These are phyloP conservation scores for Tachysurus vachellii DNA, from an alignment of 2,113 vertebrate genomes.

Conservation along the genomic window DNA sequence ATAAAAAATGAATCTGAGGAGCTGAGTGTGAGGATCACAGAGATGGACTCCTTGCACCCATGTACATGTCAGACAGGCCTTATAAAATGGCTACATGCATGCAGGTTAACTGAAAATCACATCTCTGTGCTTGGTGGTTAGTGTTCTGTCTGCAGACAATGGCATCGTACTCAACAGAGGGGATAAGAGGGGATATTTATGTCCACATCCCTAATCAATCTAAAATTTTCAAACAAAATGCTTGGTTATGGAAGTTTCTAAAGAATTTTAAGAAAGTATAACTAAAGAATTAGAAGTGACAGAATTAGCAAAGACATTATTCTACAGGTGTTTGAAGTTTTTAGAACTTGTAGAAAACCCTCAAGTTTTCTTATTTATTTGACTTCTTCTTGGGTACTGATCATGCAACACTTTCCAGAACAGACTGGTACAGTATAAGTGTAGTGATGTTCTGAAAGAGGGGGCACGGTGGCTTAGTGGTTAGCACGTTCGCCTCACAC, in stretches of 20 bases:
- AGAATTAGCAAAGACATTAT: background rate
- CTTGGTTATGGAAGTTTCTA: background rate
- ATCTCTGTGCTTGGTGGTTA: background rate
- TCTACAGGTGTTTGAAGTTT: background rate
- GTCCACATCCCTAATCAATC: background rate
- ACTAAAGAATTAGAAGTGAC: background rate
- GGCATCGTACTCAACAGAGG: background rate
- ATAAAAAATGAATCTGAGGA: conserved; percentile 60
- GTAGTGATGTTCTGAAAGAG: conserved; percentile 17
- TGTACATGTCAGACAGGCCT: conserved; percentile 59
- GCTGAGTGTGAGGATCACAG: conserved; percentile 63
- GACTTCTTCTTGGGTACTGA: conserved; percentile 52
- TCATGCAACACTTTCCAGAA: conserved; percentile 60
- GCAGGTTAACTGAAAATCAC: conserved; percentile 54
- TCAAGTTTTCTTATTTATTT: conserved; percentile 54
- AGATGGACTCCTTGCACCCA: conserved; percentile 65
- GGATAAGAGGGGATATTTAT: background rate
- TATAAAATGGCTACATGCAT: conserved; percentile 50
- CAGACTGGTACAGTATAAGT: conserved; percentile 18
- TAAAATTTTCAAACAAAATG: background rate
- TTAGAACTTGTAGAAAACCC: background rate
- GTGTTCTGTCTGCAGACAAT: background rate
- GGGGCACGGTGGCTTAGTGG: too few species aligned
- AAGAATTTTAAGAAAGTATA: background rate
- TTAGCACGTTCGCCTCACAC: too few species aligned